Evolutionary conservation across 2,113 vertebrate genomes (phyloP).

Genomic region (Pterocles gutturalis): DNA sequence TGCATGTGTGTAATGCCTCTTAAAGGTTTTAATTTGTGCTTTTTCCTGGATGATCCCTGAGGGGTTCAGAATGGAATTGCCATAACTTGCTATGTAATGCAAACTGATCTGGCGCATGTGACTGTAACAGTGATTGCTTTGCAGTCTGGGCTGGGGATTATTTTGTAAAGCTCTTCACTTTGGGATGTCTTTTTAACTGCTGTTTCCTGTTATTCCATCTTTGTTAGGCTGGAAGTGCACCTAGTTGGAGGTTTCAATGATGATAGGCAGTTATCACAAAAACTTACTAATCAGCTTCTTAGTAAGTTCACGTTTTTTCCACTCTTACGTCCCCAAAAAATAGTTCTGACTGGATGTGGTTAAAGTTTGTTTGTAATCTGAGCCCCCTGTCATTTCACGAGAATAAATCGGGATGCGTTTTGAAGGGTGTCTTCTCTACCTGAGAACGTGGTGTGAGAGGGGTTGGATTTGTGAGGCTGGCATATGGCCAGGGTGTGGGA

Average conservation of each 20-base stretch:
- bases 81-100: not conserved
- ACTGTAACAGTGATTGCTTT: not conserved
- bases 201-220: constrained; percentile 59
- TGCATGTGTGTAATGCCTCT: not conserved
- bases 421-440: not conserved
- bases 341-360: constrained; percentile 20
- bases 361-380: not conserved
- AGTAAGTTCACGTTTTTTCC: constrained; percentile 78
- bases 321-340: constrained; percentile 7
- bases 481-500: not conserved
- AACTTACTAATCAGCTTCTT: constrained; percentile 90
- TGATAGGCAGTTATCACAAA: constrained; percentile 89
- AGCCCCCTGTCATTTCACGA: not conserved
- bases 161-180: constrained; percentile 9
- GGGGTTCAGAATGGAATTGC: not conserved
- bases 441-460: not conserved
- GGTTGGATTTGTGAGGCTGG: not conserved
- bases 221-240: constrained; percentile 90
- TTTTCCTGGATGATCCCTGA: not conserved
- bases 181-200: constrained; percentile 13
- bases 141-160: constrained; percentile 30
- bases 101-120: not conserved
- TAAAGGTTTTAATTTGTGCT: not conserved
- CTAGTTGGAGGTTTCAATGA: constrained; percentile 96
- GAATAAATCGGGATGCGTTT: not conserved